Percentiles rank a stretch among this genome's conserved stretches.
phyloP scores from a whole-genome alignment of 1,140 invertebrate species.

The Ephestia elutella region DNA sequence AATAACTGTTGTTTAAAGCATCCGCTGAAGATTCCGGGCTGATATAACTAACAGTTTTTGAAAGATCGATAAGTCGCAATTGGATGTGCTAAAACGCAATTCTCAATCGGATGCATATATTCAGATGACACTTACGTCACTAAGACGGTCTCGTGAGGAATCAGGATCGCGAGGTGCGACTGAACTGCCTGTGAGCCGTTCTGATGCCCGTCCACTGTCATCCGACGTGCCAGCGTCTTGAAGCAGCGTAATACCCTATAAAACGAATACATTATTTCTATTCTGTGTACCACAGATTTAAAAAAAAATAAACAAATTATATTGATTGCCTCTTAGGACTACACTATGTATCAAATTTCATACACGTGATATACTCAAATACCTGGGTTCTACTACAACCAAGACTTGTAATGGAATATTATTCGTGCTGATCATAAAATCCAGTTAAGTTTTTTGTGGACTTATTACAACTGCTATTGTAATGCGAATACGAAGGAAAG shows the following conservation, averaged over 20 bases:
- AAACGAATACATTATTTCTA: background rate
- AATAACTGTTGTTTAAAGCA: background rate
- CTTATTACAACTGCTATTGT: too few relatives aligned
- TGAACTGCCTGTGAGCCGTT: slow-evolving; percentile 83
- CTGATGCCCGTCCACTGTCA: slow-evolving; percentile 84
- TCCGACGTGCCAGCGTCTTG: slow-evolving; percentile 85
- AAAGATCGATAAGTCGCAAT: background rate
- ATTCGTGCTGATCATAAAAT: too few relatives aligned
- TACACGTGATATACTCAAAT: too few relatives aligned
- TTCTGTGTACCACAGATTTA: too few relatives aligned
- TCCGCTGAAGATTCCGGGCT: background rate
- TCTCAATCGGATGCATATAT: background rate
- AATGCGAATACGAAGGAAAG: too few relatives aligned
- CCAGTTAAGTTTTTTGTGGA: too few relatives aligned
- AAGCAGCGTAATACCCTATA: slow-evolving; percentile 78
- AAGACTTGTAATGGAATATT: too few relatives aligned
- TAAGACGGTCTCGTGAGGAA: slow-evolving; percentile 85
- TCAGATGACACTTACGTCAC: slow-evolving; percentile 79
- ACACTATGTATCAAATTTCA: background rate
- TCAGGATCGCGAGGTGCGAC: slow-evolving; percentile 82
- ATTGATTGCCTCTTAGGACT: too few relatives aligned
- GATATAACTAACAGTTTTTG: background rate
- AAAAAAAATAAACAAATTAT: too few relatives aligned
- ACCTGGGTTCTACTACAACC: too few relatives aligned
- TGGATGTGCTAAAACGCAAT: background rate